Percentiles rank a stretch among this genome's conserved stretches.
These are phyloP conservation scores for Seladonia tumulorum DNA, from an alignment of 2,888 invertebrate species.

Conservation along the genomic window DNA sequence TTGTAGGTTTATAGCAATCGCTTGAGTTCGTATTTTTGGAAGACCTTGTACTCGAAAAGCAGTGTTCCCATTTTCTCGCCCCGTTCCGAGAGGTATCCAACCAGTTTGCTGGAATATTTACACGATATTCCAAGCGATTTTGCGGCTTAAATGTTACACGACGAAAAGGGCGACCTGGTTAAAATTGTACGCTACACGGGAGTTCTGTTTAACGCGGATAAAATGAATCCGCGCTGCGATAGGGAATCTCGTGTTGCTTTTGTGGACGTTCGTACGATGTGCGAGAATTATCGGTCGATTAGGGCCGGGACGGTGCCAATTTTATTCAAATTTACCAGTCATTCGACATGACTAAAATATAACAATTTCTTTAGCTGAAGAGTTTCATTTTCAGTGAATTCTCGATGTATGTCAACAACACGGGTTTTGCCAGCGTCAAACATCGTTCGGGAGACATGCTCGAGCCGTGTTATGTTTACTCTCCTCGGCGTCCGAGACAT, in stretches of 20 bases:
- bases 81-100: constrained; percentile 4
- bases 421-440: too few relatives aligned
- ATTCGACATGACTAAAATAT: background rate
- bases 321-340: background rate
- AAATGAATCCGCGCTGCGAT: constrained; percentile 37
- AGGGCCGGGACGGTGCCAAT: background rate
- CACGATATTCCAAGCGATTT: constrained; percentile 47
- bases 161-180: constrained; percentile 27
- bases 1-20: background rate
- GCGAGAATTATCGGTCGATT: constrained; percentile 23
- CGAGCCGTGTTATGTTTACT: too few relatives aligned
- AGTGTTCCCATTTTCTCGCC: background rate
- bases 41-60: background rate
- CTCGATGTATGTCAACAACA: too few relatives aligned
- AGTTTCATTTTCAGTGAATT: background rate
- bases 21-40: background rate
- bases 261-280: constrained; percentile 11
- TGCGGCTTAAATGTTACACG: constrained; percentile 47
- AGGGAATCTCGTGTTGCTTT: background rate
- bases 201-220: constrained; percentile 32
- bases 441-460: too few relatives aligned
- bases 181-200: constrained; percentile 33
- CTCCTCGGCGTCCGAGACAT: too few relatives aligned
- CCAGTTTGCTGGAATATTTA: constrained; percentile 31
- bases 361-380: background rate